phyloP scores from a whole-genome alignment of 2,113 vertebrate genomes.

The Rattus rattus region DNA sequence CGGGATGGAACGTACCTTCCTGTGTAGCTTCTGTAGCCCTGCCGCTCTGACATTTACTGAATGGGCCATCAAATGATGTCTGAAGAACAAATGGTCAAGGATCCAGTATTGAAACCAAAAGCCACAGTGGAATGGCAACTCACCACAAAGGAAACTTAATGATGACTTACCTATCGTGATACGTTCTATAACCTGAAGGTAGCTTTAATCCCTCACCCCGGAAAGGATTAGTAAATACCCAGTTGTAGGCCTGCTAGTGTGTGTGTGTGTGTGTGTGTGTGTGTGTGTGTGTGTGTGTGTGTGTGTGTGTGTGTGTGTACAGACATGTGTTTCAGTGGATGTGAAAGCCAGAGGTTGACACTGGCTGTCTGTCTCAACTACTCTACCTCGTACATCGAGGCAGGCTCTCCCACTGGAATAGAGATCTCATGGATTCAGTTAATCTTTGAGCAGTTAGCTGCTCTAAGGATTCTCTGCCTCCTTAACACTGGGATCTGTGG shows the following conservation, averaged over 20 bases:
- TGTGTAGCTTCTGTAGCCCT: not conserved
- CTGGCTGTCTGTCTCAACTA: not conserved
- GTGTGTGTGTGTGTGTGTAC: not conserved
- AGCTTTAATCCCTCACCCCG: not conserved
- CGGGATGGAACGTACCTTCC: not conserved
- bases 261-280: not conserved
- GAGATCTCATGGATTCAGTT: not conserved
- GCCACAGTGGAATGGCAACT: not conserved
- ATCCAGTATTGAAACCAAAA: not conserved
- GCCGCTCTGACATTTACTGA: not conserved
- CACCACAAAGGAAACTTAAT: not conserved
- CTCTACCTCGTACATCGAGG: not conserved
- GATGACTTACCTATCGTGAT: not conserved
- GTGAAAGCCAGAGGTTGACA: not conserved
- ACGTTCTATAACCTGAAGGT: slow-evolving; percentile 12
- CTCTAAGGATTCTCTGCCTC: not conserved
- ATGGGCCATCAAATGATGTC: not conserved
- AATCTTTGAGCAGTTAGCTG: not conserved
- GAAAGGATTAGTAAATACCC: not conserved
- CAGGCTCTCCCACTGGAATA: not conserved
- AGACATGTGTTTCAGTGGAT: not conserved
- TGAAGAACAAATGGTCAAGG: not conserved
- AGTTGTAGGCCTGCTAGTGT: not conserved
- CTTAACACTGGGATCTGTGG: not conserved
- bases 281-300: not conserved